These are phyloP conservation scores for Asbolus verrucosus DNA, from an alignment of 1,140 invertebrate species.

Conservation along the genomic window DNA sequence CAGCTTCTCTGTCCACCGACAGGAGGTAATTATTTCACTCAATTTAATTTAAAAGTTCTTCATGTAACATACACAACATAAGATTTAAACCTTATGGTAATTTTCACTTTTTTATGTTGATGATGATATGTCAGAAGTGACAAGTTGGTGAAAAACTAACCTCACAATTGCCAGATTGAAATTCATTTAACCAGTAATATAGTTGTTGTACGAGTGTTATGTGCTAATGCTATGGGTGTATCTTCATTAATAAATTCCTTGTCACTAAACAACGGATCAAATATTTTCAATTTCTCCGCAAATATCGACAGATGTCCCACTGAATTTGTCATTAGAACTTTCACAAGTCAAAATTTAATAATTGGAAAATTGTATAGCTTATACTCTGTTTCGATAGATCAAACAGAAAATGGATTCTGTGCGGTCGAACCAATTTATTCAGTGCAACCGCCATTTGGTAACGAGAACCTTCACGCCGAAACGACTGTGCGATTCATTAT, in stretches of 20 bases:
- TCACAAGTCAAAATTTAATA: constrained; percentile 73
- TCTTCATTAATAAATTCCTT: constrained; percentile 22
- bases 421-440: constrained; percentile 66
- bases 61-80: no score
- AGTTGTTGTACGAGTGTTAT: not conserved
- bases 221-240: constrained; percentile 24
- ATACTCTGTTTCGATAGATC: constrained; percentile 71
- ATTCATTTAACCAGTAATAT: no score
- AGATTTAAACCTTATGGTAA: no score
- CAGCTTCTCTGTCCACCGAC: no score
- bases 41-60: no score
- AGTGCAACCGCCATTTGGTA: constrained; percentile 75
- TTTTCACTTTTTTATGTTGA: no score
- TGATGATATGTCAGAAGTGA: no score
- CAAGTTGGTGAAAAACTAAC: no score
- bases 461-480: constrained; percentile 72
- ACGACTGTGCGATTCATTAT: constrained; percentile 75
- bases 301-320: constrained; percentile 62
- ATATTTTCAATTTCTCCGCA: constrained; percentile 51
- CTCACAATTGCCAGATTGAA: no score
- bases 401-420: constrained; percentile 64
- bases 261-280: constrained; percentile 20
- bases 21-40: no score
- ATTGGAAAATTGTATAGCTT: constrained; percentile 76
- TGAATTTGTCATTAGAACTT: constrained; percentile 69